Conservation (phyloP, 2,113 vertebrate species). For the Sinosuthora webbiana region DNA sequence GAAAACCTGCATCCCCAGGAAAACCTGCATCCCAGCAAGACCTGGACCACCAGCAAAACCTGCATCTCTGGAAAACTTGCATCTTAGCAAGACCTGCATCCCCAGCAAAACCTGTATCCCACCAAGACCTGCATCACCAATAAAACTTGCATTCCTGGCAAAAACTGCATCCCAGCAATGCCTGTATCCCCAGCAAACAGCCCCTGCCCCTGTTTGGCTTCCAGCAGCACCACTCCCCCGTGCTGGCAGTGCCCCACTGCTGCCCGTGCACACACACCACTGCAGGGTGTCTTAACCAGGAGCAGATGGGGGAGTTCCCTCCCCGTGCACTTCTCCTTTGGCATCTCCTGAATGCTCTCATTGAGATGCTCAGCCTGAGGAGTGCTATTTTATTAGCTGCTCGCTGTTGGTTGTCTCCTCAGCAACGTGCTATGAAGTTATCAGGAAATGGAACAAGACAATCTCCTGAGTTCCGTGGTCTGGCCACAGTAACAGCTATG, state of each 20-base stretch:
- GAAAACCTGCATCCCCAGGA: not conserved
- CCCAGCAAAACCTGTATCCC: not conserved
- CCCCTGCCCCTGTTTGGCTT: not conserved
- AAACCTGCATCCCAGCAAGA: not conserved
- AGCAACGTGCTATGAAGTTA: not conserved
- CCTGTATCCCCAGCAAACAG: not conserved
- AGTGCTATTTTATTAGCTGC: not conserved
- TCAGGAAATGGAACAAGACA: not conserved
- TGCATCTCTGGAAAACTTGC: not conserved
- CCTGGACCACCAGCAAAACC: too few species aligned
- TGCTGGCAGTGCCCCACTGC: not conserved
- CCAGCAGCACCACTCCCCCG: accelerated
- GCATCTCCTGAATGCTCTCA: not conserved
- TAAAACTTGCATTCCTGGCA: too few species aligned
- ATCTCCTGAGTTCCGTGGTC: not conserved
- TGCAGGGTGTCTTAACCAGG: not conserved
- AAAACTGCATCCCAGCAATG: too few species aligned
- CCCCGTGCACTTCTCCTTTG: not conserved
- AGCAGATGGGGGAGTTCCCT: not conserved
- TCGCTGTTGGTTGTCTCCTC: not conserved
- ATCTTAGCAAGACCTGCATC: not conserved
- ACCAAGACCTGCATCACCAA: not conserved
- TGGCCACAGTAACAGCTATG: not conserved
- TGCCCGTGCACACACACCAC: not conserved
- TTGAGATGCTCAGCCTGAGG: not conserved